Conservation (phyloP, 2,888 invertebrate species). For the Dusona sp. region DNA sequence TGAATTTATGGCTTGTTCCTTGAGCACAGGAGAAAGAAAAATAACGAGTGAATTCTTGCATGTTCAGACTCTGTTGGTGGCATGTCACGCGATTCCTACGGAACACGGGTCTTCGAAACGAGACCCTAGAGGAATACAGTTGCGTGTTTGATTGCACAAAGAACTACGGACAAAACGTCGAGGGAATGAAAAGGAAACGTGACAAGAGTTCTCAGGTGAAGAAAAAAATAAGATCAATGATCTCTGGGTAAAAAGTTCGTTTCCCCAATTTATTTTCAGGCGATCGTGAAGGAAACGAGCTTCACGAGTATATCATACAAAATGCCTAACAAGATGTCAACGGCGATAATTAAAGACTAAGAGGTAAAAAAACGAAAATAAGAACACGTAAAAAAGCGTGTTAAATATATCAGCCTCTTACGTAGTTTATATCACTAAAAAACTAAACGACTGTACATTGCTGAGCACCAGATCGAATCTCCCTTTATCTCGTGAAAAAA, state of each 20-base stretch:
- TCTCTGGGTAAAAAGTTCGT: background rate
- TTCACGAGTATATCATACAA: background rate
- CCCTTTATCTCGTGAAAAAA: background rate
- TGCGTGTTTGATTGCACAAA: slow-evolving; percentile 41
- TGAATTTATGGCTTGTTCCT: background rate
- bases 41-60: slow-evolving; percentile 4
- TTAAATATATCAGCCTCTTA: background rate
- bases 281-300: slow-evolving; percentile 4
- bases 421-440: background rate
- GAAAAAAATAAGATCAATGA: slow-evolving; percentile 15
- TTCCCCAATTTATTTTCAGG: background rate
- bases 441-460: slow-evolving; percentile 36
- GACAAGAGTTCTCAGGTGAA: slow-evolving; percentile 6
- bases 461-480: slow-evolving; percentile 9
- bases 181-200: slow-evolving; percentile 5
- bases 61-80: background rate
- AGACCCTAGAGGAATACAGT: slow-evolving; percentile 24
- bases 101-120: background rate
- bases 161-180: background rate
- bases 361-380: background rate
- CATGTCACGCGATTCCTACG: slow-evolving; percentile 48
- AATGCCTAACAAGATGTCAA: slow-evolving; percentile 21
- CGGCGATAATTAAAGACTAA: slow-evolving; percentile 12
- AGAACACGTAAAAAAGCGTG: background rate
- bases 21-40: background rate